These are phyloP conservation scores for Peromyscus leucopus DNA, from an alignment of 2,113 vertebrate genomes.

Conservation along the genomic window DNA sequence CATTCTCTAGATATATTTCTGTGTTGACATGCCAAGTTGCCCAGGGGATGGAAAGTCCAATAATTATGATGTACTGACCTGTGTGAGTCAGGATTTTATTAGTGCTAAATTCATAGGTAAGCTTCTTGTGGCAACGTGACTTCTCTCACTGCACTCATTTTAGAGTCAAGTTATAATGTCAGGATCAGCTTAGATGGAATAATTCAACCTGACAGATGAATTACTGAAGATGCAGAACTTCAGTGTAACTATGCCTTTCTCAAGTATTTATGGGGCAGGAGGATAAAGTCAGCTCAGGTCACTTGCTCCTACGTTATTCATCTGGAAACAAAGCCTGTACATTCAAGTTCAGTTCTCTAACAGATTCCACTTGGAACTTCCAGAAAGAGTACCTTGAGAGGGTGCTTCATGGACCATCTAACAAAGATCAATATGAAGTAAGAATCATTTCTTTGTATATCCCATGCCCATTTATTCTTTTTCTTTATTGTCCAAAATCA, in stretches of 20 bases:
- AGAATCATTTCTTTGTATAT: neutral
- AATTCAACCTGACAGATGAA: slow-evolving; percentile 48
- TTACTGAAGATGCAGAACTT: slow-evolving; percentile 67
- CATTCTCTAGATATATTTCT: slow-evolving; percentile 55
- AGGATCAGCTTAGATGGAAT: slow-evolving; percentile 36
- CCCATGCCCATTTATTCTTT: neutral
- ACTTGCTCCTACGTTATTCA: slow-evolving; percentile 21
- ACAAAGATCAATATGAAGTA: neutral
- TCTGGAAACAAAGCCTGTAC: neutral
- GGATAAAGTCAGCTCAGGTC: neutral
- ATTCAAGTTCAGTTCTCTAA: neutral
- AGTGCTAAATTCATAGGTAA: slow-evolving; percentile 48
- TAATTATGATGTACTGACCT: slow-evolving; percentile 63
- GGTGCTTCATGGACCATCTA: neutral
- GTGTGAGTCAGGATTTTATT: slow-evolving; percentile 64
- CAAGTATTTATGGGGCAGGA: slow-evolving; percentile 50
- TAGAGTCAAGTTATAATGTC: slow-evolving; percentile 63
- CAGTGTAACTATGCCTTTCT: slow-evolving; percentile 27
- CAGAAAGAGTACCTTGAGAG: neutral
- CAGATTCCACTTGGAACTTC: neutral
- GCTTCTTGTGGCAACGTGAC: slow-evolving; percentile 42
- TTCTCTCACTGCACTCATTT: slow-evolving; percentile 52
- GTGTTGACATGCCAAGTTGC: slow-evolving; percentile 53
- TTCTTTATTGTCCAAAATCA: neutral
- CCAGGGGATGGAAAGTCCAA: slow-evolving; percentile 47